A percentile compares a stretch with the other conserved stretches of the same genome.
Evolutionary conservation across 1,140 invertebrate species (phyloP).

Genomic region (Hyles euphorbiae): DNA sequence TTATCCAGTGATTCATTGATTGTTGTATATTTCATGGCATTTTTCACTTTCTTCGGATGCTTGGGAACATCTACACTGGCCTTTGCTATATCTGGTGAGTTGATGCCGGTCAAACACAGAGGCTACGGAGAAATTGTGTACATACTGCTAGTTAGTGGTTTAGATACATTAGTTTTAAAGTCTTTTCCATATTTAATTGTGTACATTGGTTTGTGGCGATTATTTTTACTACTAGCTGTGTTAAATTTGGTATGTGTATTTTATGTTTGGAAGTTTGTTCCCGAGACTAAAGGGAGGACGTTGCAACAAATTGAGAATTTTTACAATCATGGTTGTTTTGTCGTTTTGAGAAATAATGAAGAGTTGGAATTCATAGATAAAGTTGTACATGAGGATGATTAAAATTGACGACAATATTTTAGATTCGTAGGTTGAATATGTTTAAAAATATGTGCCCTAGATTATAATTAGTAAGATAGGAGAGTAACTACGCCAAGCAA

Average conservation of each 20-base stretch:
- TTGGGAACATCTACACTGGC: slow-evolving; percentile 7
- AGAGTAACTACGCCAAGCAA: too few species aligned
- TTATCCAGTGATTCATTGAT: slow-evolving; percentile 1
- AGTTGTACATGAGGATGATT: too few species aligned
- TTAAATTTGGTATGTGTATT: slow-evolving; percentile 2
- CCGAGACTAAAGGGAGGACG: slow-evolving; percentile 10
- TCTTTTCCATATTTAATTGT: slow-evolving; percentile 11
- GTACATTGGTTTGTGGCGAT: slow-evolving; percentile 7
- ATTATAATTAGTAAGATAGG: too few species aligned
- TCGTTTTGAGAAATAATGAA: too few species aligned
- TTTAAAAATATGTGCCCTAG: too few species aligned
- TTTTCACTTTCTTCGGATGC: not conserved
- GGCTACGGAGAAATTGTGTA: slow-evolving; percentile 8
- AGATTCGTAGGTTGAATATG: too few species aligned
- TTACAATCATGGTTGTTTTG: slow-evolving; percentile 8
- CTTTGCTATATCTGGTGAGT: slow-evolving; percentile 8
- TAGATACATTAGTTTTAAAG: slow-evolving; percentile 14
- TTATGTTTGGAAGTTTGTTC: slow-evolving; percentile 13
- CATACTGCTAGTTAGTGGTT: slow-evolving; percentile 5
- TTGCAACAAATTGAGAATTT: slow-evolving; percentile 16
- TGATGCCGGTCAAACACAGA: slow-evolving; percentile 18
- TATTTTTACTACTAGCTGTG: slow-evolving; percentile 12
- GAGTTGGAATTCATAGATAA: too few species aligned
- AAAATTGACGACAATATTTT: too few species aligned
- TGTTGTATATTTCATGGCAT: slow-evolving; percentile 10